Base-by-base conservation (phyloP, 2,797 vertebrate genomes). In the Acanthopagrus latus region DNA sequence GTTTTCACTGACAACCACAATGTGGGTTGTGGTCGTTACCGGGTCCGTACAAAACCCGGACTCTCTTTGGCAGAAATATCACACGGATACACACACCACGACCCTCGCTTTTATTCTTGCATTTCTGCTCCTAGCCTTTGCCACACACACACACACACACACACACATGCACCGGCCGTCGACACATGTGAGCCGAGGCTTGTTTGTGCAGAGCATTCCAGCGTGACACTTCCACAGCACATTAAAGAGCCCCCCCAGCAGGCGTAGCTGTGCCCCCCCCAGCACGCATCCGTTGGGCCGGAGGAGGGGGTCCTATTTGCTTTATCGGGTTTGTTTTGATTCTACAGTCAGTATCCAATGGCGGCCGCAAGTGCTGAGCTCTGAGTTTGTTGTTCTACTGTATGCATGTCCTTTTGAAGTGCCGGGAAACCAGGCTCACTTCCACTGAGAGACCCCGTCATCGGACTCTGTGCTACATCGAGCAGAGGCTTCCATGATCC, bases 121-220 rank as follows among this genome's bases (percentile, higher is more conserved):
- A 71, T 72, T 72, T 76, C 48, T 64, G 47, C 29, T 68, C 63
- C 41, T 51, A 50, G 54, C 33, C 52, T 8, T 64, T 58, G 63
- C 78, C 67, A 64, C 23, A 55, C 74, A 41, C 67, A 64, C 65
- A 52, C 44, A 47, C 58, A 51, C 25, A 77, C 50, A 64, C 64
- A 44, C 64, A 44, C 68, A 82, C 68, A 77, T 69, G 48, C 64
- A 58, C 47, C 0, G 60, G 62, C 70, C 69, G 10, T 84, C 59
- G 74, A 80, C 86, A 88, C 82, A 83, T 85, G 88, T 88, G 85
- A 87, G 74, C 79, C 1, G 43, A 71, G 84, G 81, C 74, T 91
- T 94, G 87, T 94, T 94, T 93, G 82, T 91, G 64, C 80, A 93
- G 78, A 73, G 86, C 93, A 94, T 94, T 94, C 92, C 90, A 84